Conservation (phyloP, 2,888 invertebrate species). For the Polyommatus iphigenia region DNA sequence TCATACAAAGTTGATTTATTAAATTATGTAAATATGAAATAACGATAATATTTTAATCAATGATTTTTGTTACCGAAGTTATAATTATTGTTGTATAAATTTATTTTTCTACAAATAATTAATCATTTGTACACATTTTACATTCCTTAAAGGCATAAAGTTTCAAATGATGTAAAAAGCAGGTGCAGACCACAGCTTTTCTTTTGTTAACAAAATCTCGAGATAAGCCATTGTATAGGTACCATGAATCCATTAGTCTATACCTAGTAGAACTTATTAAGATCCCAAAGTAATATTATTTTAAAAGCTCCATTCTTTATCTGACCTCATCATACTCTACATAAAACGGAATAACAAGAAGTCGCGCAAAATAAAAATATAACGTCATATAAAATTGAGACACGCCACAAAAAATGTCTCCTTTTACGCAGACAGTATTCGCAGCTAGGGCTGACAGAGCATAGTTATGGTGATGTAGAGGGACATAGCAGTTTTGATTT, state of each 20-base stretch:
- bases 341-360: slow-evolving; percentile 30
- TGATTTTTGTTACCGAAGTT: no score
- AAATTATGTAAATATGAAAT: not conserved
- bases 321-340: slow-evolving; percentile 24
- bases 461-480: not conserved
- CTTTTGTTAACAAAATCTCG: not conserved
- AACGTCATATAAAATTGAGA: slow-evolving; percentile 52
- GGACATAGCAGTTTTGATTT: no score
- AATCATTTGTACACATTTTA: no score
- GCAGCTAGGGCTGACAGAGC: slow-evolving; percentile 35
- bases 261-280: not conserved
- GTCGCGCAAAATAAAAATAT: slow-evolving; percentile 34
- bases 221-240: not conserved
- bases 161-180: no score
- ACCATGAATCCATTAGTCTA: not conserved
- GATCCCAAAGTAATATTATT: not conserved
- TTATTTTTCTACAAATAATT: no score
- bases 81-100: no score
- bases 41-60: no score
- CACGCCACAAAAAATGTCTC: slow-evolving; percentile 51
- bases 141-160: no score
- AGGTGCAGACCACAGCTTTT: no score
- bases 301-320: slow-evolving; percentile 12
- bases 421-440: slow-evolving; percentile 51
- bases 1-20: not conserved